Percentiles rank a stretch among this genome's conserved stretches.
Conservation (phyloP, 92 coral and sea anemone genomes). For the Phymanthus crucifer region DNA sequence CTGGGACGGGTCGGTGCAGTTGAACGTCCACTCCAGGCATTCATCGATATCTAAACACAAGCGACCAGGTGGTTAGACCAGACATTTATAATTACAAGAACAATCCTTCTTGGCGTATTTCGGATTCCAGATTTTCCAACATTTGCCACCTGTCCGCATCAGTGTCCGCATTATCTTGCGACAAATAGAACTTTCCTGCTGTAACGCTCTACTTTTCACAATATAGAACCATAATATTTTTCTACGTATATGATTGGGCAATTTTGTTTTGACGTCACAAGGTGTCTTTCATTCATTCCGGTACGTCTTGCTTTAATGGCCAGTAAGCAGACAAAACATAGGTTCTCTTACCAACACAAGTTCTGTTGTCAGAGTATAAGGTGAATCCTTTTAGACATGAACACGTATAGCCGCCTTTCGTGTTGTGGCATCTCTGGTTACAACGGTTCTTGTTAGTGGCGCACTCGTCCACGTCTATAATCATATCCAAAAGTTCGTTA, state of each 20-base stretch:
- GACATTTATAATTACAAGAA: too few relatives aligned
- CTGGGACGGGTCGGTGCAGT: constrained; percentile 51
- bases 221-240: too few relatives aligned
- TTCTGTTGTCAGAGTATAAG: constrained; percentile 34
- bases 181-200: too few relatives aligned
- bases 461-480: constrained; percentile 57
- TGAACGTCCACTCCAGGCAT: constrained; percentile 50
- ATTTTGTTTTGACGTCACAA: too few relatives aligned
- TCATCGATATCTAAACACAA: constrained; percentile 46
- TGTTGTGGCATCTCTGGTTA: constrained; percentile 55
- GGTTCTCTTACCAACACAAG: constrained; percentile 47
- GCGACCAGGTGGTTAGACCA: background rate
- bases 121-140: too few relatives aligned
- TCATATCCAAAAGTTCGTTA: background rate
- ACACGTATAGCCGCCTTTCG: constrained; percentile 43
- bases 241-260: too few relatives aligned
- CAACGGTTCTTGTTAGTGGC: constrained; percentile 37
- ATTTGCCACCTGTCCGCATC: background rate
- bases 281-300: too few relatives aligned
- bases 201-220: too few relatives aligned
- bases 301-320: too few relatives aligned
- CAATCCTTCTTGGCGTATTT: too few relatives aligned
- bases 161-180: background rate
- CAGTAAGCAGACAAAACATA: background rate
- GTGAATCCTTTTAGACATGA: constrained; percentile 35